phyloP scores from a whole-genome alignment of 2,797 vertebrate species.

The Nannoperca australis region DNA sequence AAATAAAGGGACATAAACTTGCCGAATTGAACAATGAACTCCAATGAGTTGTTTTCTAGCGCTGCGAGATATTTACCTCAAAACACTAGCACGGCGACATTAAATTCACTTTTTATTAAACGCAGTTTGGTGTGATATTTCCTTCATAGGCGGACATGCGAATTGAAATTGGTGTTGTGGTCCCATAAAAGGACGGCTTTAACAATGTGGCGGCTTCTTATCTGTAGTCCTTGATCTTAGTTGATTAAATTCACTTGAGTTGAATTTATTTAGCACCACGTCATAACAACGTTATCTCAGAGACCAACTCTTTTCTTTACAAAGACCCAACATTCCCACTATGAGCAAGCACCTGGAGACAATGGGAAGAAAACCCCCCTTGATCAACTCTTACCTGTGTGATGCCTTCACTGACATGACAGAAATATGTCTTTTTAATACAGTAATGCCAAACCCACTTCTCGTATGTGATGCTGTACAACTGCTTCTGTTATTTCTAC shows the following conservation, averaged over 20 bases:
- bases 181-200: fast-evolving
- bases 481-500: slow-evolving; percentile 15
- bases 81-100: background rate
- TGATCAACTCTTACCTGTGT: background rate
- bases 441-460: too few species aligned
- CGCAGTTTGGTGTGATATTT: background rate
- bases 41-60: too few species aligned
- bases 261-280: too few species aligned
- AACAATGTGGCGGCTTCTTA: background rate
- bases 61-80: background rate
- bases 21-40: background rate
- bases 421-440: background rate
- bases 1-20: background rate
- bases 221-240: background rate
- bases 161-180: background rate
- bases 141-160: too few species aligned
- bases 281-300: too few species aligned
- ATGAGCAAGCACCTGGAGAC: too few species aligned
- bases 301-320: too few species aligned
- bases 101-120: background rate
- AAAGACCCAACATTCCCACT: too few species aligned
- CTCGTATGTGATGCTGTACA: background rate
- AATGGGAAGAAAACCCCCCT: too few species aligned
- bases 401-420: background rate
- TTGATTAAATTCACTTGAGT: too few species aligned